These are phyloP conservation scores for Ovis canadensis DNA, from an alignment of 2,113 vertebrate genomes.

Conservation along the genomic window DNA sequence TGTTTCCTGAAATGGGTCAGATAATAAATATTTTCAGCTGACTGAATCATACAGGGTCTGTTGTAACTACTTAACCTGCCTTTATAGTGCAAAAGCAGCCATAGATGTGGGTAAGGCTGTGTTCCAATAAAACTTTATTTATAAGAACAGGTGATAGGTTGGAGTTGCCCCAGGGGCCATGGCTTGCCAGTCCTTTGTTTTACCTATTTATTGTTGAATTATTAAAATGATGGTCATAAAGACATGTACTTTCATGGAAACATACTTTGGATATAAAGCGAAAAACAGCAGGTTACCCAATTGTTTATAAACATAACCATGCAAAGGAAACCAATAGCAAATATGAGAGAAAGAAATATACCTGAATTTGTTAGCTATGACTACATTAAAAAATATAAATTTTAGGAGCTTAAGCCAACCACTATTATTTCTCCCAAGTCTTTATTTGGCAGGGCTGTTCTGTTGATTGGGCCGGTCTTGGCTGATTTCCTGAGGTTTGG, in stretches of 20 bases:
- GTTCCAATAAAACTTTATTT: slow-evolving; percentile 37
- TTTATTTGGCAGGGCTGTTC: too few species aligned
- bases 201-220: not conserved
- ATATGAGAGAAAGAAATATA: not conserved
- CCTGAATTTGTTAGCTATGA: not conserved
- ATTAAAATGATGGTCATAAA: not conserved
- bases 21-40: not conserved
- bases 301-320: not conserved
- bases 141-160: not conserved
- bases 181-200: not conserved
- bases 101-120: not conserved
- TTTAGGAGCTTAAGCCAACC: not conserved
- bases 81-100: not conserved
- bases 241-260: not conserved
- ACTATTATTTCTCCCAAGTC: not conserved
- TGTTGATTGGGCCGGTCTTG: not conserved
- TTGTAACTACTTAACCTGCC: too few species aligned
- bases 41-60: not conserved
- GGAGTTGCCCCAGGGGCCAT: not conserved
- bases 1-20: not conserved
- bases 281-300: not conserved
- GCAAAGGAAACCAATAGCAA: not conserved
- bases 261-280: not conserved
- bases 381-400: not conserved
- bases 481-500: not conserved